Evolutionary conservation across 2,797 vertebrate species (phyloP).

Genomic region (Nothura maculosa): DNA sequence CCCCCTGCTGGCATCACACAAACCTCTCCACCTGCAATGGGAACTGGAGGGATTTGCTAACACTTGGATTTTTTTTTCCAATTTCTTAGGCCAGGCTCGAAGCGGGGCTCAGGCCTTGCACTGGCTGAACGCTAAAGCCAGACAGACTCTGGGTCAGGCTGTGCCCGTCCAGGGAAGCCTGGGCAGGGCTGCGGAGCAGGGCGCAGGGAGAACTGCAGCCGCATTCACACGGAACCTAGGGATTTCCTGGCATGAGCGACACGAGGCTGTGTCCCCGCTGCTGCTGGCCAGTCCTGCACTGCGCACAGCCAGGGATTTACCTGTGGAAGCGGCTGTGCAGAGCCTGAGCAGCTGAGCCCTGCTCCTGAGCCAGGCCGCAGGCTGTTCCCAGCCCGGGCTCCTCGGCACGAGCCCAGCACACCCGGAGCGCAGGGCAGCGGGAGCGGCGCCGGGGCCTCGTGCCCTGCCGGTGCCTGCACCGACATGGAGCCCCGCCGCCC

Average conservation of each 20-base stretch:
- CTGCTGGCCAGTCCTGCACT: background rate
- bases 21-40: background rate
- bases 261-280: accelerated
- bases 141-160: accelerated
- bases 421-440: background rate
- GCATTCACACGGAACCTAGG: accelerated
- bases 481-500: background rate
- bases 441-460: too few species aligned
- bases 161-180: accelerated
- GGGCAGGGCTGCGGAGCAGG: accelerated
- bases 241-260: accelerated
- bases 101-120: background rate
- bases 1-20: background rate
- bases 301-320: accelerated
- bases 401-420: background rate
- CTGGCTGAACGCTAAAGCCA: background rate
- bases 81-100: background rate
- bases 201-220: accelerated
- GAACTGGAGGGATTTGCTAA: background rate
- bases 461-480: accelerated
- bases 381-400: background rate
- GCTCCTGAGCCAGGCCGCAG: background rate
- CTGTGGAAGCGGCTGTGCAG: background rate
- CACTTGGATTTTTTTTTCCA: background rate
- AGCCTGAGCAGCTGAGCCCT: too few species aligned